Conservation (phyloP, 2,797 vertebrate species). For the Picus viridis region DNA sequence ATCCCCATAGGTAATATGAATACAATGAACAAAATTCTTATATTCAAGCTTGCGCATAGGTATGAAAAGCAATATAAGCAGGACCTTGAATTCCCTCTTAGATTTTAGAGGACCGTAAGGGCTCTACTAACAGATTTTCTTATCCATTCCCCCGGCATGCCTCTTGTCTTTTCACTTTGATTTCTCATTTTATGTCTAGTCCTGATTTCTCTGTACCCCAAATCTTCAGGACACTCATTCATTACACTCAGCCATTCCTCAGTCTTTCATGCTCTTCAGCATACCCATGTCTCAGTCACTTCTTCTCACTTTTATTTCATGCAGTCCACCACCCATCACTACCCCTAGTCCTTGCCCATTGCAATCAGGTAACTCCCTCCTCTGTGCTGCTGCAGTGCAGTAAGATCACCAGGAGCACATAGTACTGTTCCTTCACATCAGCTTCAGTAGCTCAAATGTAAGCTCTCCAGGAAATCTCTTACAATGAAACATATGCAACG, state of each 20-base stretch:
- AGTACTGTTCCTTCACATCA: neutral
- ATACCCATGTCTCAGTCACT: neutral
- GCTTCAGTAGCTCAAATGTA: neutral
- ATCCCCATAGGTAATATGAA: neutral
- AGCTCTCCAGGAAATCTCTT: neutral
- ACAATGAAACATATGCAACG: neutral
- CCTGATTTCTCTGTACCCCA: neutral
- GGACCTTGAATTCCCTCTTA: neutral
- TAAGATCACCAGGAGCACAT: neutral
- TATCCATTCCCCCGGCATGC: neutral
- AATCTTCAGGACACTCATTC: neutral
- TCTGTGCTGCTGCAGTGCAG: neutral
- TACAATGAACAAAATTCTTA: neutral
- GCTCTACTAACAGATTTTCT: neutral
- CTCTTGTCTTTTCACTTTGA: neutral
- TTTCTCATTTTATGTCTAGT: neutral
- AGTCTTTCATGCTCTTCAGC: neutral
- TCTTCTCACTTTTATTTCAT: neutral
- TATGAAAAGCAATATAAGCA: neutral
- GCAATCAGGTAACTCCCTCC: neutral
- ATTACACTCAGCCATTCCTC: neutral
- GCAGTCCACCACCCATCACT: neutral
- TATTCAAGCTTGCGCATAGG: neutral
- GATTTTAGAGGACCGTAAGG: neutral
- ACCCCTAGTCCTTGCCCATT: neutral